A percentile compares a stretch with the other conserved stretches of the same genome.
These are phyloP conservation scores for Synanthedon vespiformis DNA, from an alignment of 2,888 invertebrate genomes.

Conservation along the genomic window DNA sequence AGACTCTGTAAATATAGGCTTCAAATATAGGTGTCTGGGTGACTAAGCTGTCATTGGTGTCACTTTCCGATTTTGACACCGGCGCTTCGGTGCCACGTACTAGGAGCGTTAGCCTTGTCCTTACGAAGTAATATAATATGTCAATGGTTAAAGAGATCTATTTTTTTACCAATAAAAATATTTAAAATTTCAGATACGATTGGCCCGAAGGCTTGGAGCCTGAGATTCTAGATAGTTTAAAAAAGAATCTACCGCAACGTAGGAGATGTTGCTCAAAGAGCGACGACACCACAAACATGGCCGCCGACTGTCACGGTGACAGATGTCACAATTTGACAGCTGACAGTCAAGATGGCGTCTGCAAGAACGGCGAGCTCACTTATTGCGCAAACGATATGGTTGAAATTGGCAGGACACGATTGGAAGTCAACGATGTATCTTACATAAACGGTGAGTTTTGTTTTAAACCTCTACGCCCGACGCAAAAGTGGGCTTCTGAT, in stretches of 20 bases:
- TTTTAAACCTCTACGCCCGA: too few species aligned
- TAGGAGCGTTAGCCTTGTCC: too few species aligned
- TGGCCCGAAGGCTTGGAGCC: conserved; percentile 76
- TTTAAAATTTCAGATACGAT: conserved; percentile 69
- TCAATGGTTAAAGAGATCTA: too few species aligned
- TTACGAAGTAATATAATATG: too few species aligned
- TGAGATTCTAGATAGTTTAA: conserved; percentile 46
- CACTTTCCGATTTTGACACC: too few species aligned
- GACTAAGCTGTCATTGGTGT: too few species aligned
- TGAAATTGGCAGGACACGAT: conserved; percentile 73
- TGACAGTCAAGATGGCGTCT: conserved; percentile 8
- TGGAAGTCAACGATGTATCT: conserved; percentile 83
- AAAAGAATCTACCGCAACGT: conserved; percentile 21
- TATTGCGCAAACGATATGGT: conserved; percentile 67
- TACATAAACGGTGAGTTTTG: conserved; percentile 90
- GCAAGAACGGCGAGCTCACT: conserved; percentile 10
- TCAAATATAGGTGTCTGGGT: too few species aligned
- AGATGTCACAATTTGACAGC: conserved; percentile 7
- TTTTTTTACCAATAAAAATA: neutral
- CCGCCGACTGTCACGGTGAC: conserved; percentile 12
- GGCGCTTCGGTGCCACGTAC: too few species aligned
- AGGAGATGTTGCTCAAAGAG: conserved; percentile 28
- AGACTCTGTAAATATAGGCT: too few species aligned
- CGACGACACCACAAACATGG: conserved; percentile 14
- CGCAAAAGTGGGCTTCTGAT: too few species aligned